phyloP scores from a whole-genome alignment of 2,113 vertebrate genomes.

The Seriola aureovittata region DNA sequence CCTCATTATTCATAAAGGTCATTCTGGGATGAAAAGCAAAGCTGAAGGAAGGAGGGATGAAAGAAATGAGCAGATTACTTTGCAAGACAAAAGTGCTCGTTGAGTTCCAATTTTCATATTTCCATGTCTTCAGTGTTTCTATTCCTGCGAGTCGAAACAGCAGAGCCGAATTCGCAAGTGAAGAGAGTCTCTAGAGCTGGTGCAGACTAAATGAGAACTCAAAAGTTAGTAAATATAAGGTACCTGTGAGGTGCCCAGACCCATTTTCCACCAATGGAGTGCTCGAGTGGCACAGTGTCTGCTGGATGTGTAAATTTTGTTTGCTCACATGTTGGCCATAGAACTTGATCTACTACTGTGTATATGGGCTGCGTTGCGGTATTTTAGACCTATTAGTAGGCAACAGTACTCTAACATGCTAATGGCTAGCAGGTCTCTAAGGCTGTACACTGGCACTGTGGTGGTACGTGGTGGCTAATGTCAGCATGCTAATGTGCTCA shows the following conservation, averaged over 20 bases:
- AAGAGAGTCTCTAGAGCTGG: background rate
- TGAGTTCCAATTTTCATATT: constrained; percentile 35
- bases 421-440: background rate
- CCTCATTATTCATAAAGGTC: constrained; percentile 81
- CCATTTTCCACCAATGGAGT: background rate
- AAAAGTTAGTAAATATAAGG: background rate
- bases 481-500: background rate
- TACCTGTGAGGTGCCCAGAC: background rate
- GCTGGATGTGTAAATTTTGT: background rate
- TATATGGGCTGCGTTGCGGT: background rate
- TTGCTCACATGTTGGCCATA: background rate
- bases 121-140: background rate
- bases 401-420: background rate
- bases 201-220: background rate
- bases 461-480: background rate
- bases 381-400: background rate
- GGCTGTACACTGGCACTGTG: background rate
- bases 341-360: background rate
- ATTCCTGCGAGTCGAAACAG: background rate
- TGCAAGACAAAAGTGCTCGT: constrained; percentile 37
- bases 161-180: background rate
- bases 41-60: constrained; percentile 42
- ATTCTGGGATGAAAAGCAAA: constrained; percentile 56
- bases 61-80: constrained; percentile 24
- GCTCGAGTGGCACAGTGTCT: background rate